Evolutionary conservation across 2,113 vertebrate species (phyloP).

Genomic region (Phaetusa simplex): DNA sequence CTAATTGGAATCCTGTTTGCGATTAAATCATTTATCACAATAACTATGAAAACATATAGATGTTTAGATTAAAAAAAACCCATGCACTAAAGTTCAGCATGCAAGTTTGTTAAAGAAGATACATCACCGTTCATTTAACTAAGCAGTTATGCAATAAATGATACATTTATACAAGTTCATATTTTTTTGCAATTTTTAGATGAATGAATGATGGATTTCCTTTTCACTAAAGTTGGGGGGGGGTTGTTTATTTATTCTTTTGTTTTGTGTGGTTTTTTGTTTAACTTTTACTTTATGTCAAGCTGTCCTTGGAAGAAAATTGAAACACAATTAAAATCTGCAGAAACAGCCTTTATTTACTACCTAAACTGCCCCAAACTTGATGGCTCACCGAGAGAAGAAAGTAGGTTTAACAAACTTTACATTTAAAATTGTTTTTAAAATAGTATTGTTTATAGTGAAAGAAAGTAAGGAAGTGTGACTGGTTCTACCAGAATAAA

Average conservation of each 20-base stretch:
- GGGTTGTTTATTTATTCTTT: not conserved
- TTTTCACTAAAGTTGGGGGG: not conserved
- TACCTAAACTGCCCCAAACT: not conserved
- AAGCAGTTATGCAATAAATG: not conserved
- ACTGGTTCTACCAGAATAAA: not conserved
- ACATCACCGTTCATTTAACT: not conserved
- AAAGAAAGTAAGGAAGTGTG: not conserved
- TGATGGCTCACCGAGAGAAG: not conserved
- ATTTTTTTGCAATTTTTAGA: not conserved
- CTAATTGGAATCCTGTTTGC: no score
- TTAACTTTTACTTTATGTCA: not conserved
- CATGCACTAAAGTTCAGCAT: accelerated
- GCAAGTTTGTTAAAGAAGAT: not conserved
- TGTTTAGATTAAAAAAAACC: not conserved
- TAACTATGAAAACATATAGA: not conserved
- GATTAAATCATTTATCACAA: no score
- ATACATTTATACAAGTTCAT: not conserved
- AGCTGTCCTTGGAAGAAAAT: not conserved
- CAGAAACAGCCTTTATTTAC: not conserved
- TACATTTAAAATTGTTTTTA: not conserved
- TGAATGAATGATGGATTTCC: not conserved
- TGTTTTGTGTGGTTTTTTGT: not conserved
- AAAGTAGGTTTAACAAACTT: not conserved
- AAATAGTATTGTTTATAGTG: not conserved
- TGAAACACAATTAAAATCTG: not conserved